A percentile compares a stretch with the other conserved stretches of the same genome.
phyloP scores from a whole-genome alignment of 2,888 invertebrate genomes.

The Adelphocoris suturalis region DNA sequence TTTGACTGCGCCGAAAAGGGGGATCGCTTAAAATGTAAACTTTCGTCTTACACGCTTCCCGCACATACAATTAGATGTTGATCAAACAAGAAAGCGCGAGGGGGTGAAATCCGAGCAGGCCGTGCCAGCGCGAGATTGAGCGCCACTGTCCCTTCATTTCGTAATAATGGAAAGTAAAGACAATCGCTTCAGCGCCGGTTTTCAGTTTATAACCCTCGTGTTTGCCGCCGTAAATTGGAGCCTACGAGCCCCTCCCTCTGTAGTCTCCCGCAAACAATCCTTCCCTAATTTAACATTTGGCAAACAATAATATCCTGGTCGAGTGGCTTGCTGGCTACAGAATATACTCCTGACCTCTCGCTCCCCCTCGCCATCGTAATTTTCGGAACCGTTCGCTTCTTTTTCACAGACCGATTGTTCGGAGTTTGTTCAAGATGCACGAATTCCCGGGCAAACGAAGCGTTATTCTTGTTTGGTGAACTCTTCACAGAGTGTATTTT shows the following conservation, averaged over 20 bases:
- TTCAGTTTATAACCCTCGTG: constrained; percentile 62
- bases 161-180: constrained; percentile 71
- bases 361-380: not conserved
- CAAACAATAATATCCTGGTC: constrained; percentile 65
- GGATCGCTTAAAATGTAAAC: constrained; percentile 27
- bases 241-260: constrained; percentile 11
- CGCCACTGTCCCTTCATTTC: constrained; percentile 65
- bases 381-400: not conserved
- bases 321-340: constrained; percentile 46
- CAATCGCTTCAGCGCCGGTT: constrained; percentile 61
- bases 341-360: constrained; percentile 18
- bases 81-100: constrained; percentile 46
- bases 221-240: constrained; percentile 69
- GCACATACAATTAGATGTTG: constrained; percentile 53
- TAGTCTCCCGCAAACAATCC: constrained; percentile 62
- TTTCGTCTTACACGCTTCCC: constrained; percentile 27
- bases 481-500: not conserved
- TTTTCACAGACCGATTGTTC: constrained; percentile 28
- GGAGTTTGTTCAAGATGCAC: not conserved
- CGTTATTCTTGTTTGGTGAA: not conserved
- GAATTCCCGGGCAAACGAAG: constrained; percentile 5
- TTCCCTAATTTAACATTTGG: constrained; percentile 68
- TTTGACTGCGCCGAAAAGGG: not conserved
- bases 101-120: constrained; percentile 37
- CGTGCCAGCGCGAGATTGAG: constrained; percentile 5